A percentile compares a stretch with the other conserved stretches of the same genome.
These are phyloP conservation scores for Ageneiosus marmoratus DNA, from an alignment of 2,113 vertebrate species.

Conservation along the genomic window DNA sequence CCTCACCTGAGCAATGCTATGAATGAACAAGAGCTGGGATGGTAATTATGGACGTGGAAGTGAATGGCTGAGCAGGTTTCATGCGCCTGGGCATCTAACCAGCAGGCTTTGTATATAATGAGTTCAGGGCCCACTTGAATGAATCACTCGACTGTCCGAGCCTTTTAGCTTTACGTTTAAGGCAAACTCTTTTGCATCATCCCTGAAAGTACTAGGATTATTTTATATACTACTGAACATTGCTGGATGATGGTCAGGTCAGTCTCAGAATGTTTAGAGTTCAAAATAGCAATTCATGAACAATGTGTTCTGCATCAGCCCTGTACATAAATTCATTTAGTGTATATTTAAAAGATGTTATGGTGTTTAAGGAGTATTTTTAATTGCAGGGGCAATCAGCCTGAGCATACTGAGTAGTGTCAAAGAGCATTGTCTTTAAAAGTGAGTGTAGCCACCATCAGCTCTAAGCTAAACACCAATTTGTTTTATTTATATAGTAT, in stretches of 20 bases:
- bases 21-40: constrained; percentile 32
- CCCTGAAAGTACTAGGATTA: constrained; percentile 1
- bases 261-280: neutral
- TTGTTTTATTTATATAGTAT: neutral
- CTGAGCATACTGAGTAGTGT: neutral
- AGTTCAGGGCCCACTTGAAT: constrained; percentile 33
- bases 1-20: constrained; percentile 1
- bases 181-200: neutral
- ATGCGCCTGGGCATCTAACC: constrained; percentile 16
- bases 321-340: neutral
- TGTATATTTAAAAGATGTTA: neutral
- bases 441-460: neutral
- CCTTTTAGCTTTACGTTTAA: constrained; percentile 21
- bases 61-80: constrained; percentile 13
- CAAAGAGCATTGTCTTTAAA: neutral
- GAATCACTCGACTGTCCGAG: constrained; percentile 23
- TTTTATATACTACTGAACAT: constrained; percentile 3
- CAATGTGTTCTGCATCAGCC: neutral
- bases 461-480: neutral
- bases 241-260: neutral
- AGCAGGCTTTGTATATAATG: constrained; percentile 35
- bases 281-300: neutral
- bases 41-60: constrained; percentile 24
- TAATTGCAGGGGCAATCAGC: neutral
- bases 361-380: neutral